Conservation (phyloP, 2,113 vertebrate species). For the Ellobius talpinus region DNA sequence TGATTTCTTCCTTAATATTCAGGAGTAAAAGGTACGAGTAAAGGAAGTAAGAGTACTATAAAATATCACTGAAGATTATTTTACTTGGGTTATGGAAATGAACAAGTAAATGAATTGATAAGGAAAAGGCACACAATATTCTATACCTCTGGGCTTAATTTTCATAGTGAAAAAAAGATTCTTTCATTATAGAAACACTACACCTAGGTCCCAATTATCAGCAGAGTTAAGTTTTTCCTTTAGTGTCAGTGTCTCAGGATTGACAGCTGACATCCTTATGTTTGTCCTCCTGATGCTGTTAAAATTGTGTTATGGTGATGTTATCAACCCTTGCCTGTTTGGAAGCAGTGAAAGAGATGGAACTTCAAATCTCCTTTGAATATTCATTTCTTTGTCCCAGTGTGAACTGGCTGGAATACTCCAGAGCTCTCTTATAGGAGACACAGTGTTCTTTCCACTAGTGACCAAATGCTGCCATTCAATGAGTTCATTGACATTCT, state of each 20-base stretch:
- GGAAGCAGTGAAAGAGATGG: not conserved
- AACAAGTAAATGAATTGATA: not conserved
- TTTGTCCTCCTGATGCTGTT: not conserved
- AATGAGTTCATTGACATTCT: not conserved
- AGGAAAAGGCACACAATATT: not conserved
- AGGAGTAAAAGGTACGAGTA: not conserved
- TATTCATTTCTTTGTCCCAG: not conserved
- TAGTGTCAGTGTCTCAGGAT: not conserved
- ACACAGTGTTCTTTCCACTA: not conserved
- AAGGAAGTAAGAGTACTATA: not conserved
- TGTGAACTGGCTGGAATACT: not conserved
- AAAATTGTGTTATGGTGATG: not conserved
- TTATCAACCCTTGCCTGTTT: not conserved
- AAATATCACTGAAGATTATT: not conserved
- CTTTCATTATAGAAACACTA: not conserved
- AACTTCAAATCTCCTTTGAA: not conserved
- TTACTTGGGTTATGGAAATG: not conserved
- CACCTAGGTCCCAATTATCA: not conserved
- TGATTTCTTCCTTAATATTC: not conserved
- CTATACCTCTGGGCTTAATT: not conserved
- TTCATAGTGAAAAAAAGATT: conserved; percentile 54
- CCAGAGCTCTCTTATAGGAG: not conserved
- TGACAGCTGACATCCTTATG: not conserved
- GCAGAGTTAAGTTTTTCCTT: conserved; percentile 13
- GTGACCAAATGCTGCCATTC: not conserved